Evolutionary conservation across 1,140 invertebrate genomes (phyloP).

Genomic region (Caenorhabditis inopinata): DNA sequence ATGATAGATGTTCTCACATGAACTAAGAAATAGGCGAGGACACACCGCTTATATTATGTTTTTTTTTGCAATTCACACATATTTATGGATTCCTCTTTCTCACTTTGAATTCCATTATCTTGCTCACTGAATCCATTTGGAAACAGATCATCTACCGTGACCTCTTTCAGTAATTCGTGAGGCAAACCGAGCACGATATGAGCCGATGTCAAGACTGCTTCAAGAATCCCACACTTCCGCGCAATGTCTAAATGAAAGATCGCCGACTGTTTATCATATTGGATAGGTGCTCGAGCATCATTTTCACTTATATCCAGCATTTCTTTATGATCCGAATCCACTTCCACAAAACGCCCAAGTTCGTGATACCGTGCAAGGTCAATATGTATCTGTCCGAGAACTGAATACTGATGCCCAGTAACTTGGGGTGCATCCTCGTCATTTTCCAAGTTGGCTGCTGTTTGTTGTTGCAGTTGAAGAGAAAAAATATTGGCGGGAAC

Average conservation of each 20-base stretch:
- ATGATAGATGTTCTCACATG: too few species aligned
- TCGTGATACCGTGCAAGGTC: conserved; percentile 72
- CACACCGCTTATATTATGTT: too few species aligned
- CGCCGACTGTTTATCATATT: conserved; percentile 70
- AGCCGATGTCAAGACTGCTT: conserved; percentile 70
- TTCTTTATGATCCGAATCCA: conserved; percentile 52
- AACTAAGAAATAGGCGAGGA: too few species aligned
- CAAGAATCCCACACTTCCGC: conserved; percentile 70
- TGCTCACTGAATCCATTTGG: conserved; percentile 28
- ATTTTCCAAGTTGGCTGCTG: conserved; percentile 58
- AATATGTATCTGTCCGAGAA: conserved; percentile 70
- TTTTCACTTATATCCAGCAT: conserved; percentile 29
- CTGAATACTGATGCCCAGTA: conserved; percentile 1
- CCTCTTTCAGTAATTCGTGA: conserved; percentile 69
- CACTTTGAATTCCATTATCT: conserved; percentile 34
- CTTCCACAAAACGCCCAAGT: conserved; percentile 69
- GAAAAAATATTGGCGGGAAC: conserved; percentile 67
- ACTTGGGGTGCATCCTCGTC: neutral
- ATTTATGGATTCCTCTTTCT: too few species aligned
- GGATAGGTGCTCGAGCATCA: conserved; percentile 29
- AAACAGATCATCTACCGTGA: conserved; percentile 52
- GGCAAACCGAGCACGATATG: conserved; percentile 67
- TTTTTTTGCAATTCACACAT: too few species aligned
- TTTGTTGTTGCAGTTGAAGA: conserved; percentile 36
- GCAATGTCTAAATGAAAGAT: conserved; percentile 71